A percentile compares a stretch with the other conserved stretches of the same genome.
phyloP scores from a whole-genome alignment of 1,140 invertebrate species.

The Calliopsis andreniformis region DNA sequence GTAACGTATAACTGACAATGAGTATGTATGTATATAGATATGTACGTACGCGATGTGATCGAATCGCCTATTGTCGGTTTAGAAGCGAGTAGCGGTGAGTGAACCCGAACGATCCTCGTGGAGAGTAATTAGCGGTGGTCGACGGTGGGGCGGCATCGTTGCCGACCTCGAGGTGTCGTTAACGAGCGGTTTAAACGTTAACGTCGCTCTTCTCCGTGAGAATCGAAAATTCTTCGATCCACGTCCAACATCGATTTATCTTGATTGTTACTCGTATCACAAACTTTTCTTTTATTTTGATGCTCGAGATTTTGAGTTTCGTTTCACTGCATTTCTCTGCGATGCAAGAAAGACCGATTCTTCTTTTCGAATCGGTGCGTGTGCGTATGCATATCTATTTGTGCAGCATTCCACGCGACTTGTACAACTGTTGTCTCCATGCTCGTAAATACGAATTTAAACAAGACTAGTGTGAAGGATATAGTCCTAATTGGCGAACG shows the following conservation, averaged over 20 bases:
- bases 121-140: conserved; percentile 58
- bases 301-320: no score
- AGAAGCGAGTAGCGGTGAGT: conserved; percentile 40
- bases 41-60: conserved; percentile 35
- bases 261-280: neutral
- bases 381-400: no score
- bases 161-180: conserved; percentile 35
- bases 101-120: conserved; percentile 51
- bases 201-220: neutral
- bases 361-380: no score
- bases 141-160: conserved; percentile 14
- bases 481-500: no score
- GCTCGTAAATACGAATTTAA: no score
- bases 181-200: conserved; percentile 51
- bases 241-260: conserved; percentile 19
- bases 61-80: conserved; percentile 50
- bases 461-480: no score
- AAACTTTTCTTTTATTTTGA: no score
- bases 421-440: no score
- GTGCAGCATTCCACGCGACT: no score
- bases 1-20: no score
- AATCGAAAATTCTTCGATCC: conserved; percentile 1
- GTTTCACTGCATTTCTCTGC: no score
- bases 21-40: neutral
- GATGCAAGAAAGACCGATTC: no score